These are phyloP conservation scores for Salmo trutta DNA, from an alignment of 2,797 vertebrate genomes.

Conservation along the genomic window DNA sequence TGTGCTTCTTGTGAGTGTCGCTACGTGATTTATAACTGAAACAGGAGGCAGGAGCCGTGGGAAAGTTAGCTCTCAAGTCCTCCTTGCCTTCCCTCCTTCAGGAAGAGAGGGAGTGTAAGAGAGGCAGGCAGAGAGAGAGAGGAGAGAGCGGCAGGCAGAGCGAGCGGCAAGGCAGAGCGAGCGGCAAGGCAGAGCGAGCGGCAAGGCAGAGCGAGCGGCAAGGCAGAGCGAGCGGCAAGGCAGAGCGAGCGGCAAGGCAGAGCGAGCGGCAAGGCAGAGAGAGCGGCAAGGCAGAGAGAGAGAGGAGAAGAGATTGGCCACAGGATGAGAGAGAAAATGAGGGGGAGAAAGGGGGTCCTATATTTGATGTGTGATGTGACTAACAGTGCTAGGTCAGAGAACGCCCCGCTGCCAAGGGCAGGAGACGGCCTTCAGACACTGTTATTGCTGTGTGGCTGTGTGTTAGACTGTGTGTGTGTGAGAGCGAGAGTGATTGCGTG, in stretches of 20 bases:
- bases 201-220: too few species aligned
- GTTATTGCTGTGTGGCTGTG: conserved; percentile 4
- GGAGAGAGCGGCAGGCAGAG: too few species aligned
- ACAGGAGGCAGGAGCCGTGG: conserved; percentile 65
- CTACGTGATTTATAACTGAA: conserved; percentile 77
- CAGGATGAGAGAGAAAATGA: neutral
- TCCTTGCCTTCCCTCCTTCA: neutral
- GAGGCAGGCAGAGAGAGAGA: neutral
- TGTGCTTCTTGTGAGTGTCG: conserved; percentile 63
- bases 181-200: too few species aligned
- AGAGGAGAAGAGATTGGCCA: neutral
- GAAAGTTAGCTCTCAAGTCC: conserved; percentile 59
- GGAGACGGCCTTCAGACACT: neutral
- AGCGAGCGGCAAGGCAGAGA: too few species aligned
- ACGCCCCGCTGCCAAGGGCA: neutral
- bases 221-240: too few species aligned
- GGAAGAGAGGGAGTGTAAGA: neutral
- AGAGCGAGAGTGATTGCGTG: neutral
- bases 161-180: too few species aligned
- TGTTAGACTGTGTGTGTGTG: neutral
- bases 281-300: neutral
- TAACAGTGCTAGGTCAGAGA: conserved; percentile 10
- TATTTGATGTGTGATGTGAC: neutral
- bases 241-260: too few species aligned
- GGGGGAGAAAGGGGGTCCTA: neutral